Evolutionary conservation across 2,797 vertebrate species (phyloP).

Genomic region (Falco berigora): DNA sequence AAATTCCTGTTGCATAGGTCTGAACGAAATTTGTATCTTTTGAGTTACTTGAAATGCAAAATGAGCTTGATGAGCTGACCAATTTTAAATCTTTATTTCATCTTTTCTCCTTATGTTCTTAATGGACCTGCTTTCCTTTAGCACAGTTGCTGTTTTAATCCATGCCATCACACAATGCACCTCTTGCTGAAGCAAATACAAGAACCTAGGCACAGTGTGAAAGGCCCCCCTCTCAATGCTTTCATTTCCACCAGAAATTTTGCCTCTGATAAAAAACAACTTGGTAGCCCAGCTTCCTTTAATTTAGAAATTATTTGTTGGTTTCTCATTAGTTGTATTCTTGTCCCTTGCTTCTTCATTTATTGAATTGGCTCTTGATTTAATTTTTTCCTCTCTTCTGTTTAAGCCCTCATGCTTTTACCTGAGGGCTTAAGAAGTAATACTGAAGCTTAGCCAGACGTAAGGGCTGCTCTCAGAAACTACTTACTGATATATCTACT

Average conservation of each 20-base stretch:
- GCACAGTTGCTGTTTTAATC: neutral
- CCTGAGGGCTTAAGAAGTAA: neutral
- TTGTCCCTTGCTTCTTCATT: neutral
- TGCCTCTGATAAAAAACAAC: neutral
- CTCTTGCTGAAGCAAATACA: neutral
- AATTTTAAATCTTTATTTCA: neutral
- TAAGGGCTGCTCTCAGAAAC: neutral
- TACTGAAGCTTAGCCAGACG: neutral
- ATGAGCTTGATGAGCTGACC: neutral
- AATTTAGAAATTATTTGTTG: neutral
- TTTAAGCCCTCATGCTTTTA: neutral
- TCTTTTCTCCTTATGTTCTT: constrained; percentile 26
- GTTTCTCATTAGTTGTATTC: neutral
- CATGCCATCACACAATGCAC: neutral
- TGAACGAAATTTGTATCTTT: neutral
- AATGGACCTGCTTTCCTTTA: neutral
- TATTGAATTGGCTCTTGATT: neutral
- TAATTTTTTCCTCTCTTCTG: neutral
- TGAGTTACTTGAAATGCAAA: neutral
- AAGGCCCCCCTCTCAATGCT: neutral
- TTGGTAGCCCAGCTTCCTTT: neutral
- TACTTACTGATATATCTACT: neutral
- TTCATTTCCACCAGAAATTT: neutral
- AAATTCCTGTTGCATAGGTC: neutral
- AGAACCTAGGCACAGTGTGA: neutral